Base-by-base conservation (phyloP, 1,140 invertebrate genomes). In the Stegodyphus dumicola region DNA sequence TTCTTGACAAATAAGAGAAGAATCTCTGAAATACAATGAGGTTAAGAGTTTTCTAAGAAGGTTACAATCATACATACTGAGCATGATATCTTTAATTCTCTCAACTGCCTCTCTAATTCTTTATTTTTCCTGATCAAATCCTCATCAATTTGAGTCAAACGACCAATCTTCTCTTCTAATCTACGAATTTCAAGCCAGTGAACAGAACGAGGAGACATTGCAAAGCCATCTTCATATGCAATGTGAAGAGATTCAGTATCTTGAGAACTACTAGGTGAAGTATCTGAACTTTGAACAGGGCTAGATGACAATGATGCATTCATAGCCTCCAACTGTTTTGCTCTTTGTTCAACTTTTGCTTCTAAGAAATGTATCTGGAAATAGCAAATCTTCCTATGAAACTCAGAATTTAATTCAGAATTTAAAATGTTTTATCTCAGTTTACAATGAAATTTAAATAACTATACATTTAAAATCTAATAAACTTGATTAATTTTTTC, bases 281-380 rank as follows among this genome's bases (percentile, higher is more conserved):
- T 70, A 52, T 73, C 76, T 17, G 51, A 60, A 65, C 86, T 87
- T 11, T 56, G 56, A 11, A 71, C 15, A 11, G 86, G 86, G 66
- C 86, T 87, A 48, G 65, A 60, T 17, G 7, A 13, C 7, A n/a
- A 64, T 13, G 69, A 49, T 0, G 77, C 15, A 33, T 53, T n/a
- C 33, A 65, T 51, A 15, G 17, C 18, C 69, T 87, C 80, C 10
- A 87, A 9, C 6, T 60, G 56, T 6, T 51, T n/a, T 10, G 65
- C 75, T 69, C 67, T n/a, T 7, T 77, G 79, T 9, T 87, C 80
- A 51, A 87, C 75, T 79, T 85, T 87, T 9, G 73, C 86, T 52
- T 84, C 86, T 18, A 87, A 71, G 33, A 77, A 78, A 69, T 87
- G 86, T 52, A 87, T 87, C 86, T 87, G 67, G 48, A 79, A 74